Conservation (phyloP, 2,113 vertebrate species). For the Pollimyrus isidori region DNA sequence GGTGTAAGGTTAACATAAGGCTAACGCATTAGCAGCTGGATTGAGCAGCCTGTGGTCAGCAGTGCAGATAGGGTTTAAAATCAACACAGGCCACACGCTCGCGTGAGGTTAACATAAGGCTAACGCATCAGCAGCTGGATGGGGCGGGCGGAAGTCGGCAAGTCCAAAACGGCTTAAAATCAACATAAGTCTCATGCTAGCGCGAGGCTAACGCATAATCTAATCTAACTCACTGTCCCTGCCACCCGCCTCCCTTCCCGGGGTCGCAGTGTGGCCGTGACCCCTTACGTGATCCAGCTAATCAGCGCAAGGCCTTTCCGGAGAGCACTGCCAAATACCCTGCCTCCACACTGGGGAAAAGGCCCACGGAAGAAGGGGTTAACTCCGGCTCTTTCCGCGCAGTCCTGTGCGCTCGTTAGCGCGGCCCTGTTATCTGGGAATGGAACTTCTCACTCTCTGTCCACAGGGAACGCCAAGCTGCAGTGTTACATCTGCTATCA, state of each 20-base stretch:
- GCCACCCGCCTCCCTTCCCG: background rate
- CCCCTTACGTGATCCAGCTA: background rate
- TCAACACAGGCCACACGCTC: background rate
- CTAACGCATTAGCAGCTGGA: background rate
- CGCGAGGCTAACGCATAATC: background rate
- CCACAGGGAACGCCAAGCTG: conserved; percentile 43
- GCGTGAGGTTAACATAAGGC: background rate
- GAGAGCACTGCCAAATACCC: background rate
- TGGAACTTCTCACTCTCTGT: conserved; percentile 44
- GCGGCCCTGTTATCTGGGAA: conserved; percentile 38
- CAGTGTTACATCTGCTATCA: conserved; percentile 74
- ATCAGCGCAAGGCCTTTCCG: conserved; percentile 27
- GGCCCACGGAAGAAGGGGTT: background rate
- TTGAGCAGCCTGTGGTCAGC: background rate
- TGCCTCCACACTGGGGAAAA: background rate
- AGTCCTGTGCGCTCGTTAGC: conserved; percentile 37
- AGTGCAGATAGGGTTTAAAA: background rate
- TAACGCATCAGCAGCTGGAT: background rate
- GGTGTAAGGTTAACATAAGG: background rate
- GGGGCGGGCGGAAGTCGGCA: background rate
- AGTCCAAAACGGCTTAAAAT: background rate
- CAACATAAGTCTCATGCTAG: background rate
- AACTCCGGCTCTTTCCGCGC: conserved; percentile 11
- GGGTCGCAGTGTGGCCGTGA: background rate
- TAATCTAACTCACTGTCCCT: background rate